Conservation (phyloP, 2,797 vertebrate genomes). For the Rhynchonycteris naso region DNA sequence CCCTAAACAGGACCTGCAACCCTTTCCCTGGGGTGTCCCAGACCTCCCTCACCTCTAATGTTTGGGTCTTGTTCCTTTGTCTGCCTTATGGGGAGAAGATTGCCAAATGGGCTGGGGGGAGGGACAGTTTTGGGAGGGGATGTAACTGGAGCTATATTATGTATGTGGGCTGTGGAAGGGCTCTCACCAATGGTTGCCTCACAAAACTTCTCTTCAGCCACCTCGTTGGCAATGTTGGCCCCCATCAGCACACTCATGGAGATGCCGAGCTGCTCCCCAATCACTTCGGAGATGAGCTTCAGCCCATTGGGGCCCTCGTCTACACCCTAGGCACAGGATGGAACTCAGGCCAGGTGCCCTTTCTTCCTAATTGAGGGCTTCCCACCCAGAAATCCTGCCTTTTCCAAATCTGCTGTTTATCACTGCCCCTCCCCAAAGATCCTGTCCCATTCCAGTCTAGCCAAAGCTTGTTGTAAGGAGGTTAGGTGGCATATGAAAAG, state of each 20-base stretch:
- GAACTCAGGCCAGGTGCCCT: conserved; percentile 7
- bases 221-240: conserved; percentile 96
- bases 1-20: neutral
- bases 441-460: neutral
- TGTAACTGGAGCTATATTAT: neutral
- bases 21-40: neutral
- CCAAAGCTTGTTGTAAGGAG: neutral
- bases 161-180: neutral
- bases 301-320: conserved; percentile 95
- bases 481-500: neutral
- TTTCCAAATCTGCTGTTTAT: neutral
- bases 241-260: conserved; percentile 96
- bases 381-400: conserved; percentile 3
- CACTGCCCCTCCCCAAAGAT: neutral
- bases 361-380: neutral
- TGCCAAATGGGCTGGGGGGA: neutral
- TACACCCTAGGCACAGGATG: conserved; percentile 89
- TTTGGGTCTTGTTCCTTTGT: neutral
- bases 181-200: conserved; percentile 96
- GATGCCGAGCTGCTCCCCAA: conserved; percentile 91
- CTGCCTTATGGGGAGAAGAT: neutral
- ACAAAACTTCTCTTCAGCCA: conserved; percentile 97
- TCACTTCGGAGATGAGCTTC: conserved; percentile 96
- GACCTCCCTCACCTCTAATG: neutral
- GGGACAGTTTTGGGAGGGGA: neutral